These are phyloP conservation scores for Bimastos eiseni DNA, from an alignment of 2,888 invertebrate species.

Conservation along the genomic window DNA sequence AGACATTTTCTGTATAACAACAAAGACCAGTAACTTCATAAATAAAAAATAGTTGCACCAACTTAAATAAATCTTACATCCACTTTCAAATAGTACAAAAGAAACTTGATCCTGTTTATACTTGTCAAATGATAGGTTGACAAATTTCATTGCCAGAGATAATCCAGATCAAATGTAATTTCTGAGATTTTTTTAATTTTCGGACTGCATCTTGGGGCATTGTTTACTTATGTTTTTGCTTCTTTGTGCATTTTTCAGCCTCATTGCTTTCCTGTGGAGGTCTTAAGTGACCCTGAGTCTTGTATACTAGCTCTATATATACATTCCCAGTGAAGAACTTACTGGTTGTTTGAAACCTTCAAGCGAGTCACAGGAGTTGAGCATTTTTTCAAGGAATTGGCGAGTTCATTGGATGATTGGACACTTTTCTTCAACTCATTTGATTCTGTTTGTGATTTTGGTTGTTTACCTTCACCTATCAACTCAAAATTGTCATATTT, in stretches of 20 bases:
- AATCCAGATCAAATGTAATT: background rate
- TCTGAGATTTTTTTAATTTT: background rate
- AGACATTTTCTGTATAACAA: slow-evolving; percentile 2
- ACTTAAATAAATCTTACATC: background rate
- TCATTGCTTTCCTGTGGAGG: background rate
- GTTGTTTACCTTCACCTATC: background rate
- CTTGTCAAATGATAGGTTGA: background rate
- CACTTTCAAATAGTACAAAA: background rate
- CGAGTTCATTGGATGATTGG: background rate
- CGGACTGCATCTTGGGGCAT: background rate
- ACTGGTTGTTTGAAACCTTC: background rate
- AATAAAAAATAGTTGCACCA: background rate
- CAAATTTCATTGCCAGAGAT: background rate
- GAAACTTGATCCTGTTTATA: background rate
- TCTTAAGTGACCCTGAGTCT: background rate
- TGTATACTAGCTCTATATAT: background rate
- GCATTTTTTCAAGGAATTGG: background rate
- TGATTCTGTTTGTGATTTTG: background rate
- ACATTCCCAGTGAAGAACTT: background rate
- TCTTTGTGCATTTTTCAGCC: background rate
- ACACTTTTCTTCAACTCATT: background rate
- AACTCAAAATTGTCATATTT: background rate
- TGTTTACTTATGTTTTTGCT: background rate
- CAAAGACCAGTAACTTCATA: background rate
- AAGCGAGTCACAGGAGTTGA: background rate